Evolutionary conservation across 23 tunicate genomes (phyloP), one percentile per base, ranked within the genome.

Genomic region (Ascidia mentula): DNA sequence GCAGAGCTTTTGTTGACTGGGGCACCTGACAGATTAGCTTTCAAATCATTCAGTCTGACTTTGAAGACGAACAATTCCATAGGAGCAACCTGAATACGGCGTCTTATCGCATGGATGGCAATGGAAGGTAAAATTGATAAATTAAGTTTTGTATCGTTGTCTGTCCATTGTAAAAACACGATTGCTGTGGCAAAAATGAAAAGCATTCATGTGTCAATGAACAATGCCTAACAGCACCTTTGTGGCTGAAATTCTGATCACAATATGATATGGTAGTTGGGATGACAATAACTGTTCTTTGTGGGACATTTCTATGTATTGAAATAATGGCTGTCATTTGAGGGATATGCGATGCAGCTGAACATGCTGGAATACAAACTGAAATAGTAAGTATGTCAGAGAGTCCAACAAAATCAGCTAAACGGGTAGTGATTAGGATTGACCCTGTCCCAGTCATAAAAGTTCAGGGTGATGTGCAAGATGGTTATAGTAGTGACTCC

Each of bases 391-490:
- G 1, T 30, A 70, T 34, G 38, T 22, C 74, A 1, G 13, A n/a
- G 13, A 74, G 79, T 59, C 69, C 38, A 22, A n/a, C 31, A 13
- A 83, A 83, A 76, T 83, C 87, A 31, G 73, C 81, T 0, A 83
- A 83, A 37, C 80, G 76, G 32, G 81, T 83, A 6, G 76, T 76
- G 32, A 76, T 83, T 83, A 61, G 87, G 24, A 83, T 83, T 37
- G 87, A 83, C 65, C 87, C 87, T 3, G 87, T 61, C 0, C 76
- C 81, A 3, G 71, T 70, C 7, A 70, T 34, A 3, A 33, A 53
- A 53, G 24, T 53, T 5, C 65, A 53, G 13, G 65, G 65, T 9
- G 65, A 53, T 20, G 24, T 28, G 24, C 65, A 53, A 20, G 65
- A 53, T 9, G 1, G 28, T 3, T 22, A 3, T 7, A 30, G 32